A percentile compares a stretch with the other conserved stretches of the same genome.
phyloP scores from a whole-genome alignment of 2,797 vertebrate genomes.

The Coregonus sp. region DNA sequence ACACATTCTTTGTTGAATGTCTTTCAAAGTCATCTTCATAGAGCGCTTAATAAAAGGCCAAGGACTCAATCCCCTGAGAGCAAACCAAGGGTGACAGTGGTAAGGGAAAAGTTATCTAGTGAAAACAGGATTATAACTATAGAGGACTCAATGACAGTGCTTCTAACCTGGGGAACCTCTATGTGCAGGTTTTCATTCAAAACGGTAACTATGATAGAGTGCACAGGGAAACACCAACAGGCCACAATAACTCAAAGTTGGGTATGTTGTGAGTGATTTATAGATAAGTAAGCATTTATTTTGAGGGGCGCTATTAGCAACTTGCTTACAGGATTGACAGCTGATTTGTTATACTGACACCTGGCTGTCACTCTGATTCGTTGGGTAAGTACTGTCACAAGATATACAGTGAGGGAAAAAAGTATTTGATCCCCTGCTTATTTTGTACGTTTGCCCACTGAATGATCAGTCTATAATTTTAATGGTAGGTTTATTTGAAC shows the following conservation, averaged over 20 bases:
- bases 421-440: too few species aligned
- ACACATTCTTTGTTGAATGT: constrained; percentile 53
- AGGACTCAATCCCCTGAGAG: constrained; percentile 53
- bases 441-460: too few species aligned
- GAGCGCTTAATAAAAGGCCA: constrained; percentile 37
- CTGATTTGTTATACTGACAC: not conserved
- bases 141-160: not conserved
- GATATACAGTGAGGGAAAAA: too few species aligned
- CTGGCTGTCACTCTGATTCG: not conserved
- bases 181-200: not conserved
- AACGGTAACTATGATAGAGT: not conserved
- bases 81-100: constrained; percentile 37
- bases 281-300: not conserved
- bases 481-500: too few species aligned
- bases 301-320: not conserved
- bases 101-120: constrained; percentile 10
- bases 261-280: not conserved
- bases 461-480: too few species aligned
- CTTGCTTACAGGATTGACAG: not conserved
- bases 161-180: not conserved
- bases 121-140: constrained; percentile 21
- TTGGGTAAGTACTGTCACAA: not conserved
- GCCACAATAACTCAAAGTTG: not conserved
- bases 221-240: not conserved
- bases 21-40: constrained; percentile 57